Percentiles rank a stretch among this genome's conserved stretches.
These are phyloP conservation scores for Medauroidea extradentata DNA, from an alignment of 1,140 invertebrate genomes.

Conservation along the genomic window DNA sequence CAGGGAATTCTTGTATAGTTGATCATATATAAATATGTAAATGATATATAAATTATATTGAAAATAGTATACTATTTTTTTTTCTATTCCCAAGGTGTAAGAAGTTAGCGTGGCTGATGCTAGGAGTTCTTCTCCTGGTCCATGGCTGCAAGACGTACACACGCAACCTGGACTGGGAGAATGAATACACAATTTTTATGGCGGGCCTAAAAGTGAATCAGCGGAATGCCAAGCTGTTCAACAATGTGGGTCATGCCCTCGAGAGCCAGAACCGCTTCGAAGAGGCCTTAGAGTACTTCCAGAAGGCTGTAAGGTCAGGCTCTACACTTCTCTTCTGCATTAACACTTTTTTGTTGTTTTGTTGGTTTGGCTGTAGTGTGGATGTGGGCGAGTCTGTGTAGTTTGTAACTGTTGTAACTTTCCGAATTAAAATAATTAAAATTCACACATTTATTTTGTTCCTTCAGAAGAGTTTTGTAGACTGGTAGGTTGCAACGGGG, in stretches of 20 bases:
- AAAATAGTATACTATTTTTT: neutral
- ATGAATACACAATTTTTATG: conserved; percentile 90
- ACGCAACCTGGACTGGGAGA: conserved; percentile 88
- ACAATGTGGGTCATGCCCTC: conserved; percentile 93
- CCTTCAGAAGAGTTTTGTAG: too few species aligned
- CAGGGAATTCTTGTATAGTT: too few species aligned
- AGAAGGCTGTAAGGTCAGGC: conserved; percentile 72
- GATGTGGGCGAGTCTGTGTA: too few species aligned
- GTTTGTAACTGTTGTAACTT: too few species aligned
- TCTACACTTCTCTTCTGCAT: neutral
- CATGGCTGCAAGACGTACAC: conserved; percentile 78
- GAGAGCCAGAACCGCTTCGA: conserved; percentile 78
- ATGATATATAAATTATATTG: neutral
- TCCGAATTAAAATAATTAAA: too few species aligned
- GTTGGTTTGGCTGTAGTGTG: too few species aligned
- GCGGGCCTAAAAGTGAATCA: conserved; percentile 87
- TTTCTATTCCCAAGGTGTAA: conserved; percentile 43
- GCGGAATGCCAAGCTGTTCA: conserved; percentile 92
- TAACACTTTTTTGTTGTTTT: too few species aligned
- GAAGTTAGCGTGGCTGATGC: conserved; percentile 56
- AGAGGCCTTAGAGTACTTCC: conserved; percentile 87
- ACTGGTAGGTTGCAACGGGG: too few species aligned
- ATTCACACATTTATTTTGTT: too few species aligned
- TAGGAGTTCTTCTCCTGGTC: conserved; percentile 64
- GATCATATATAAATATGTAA: too few species aligned